phyloP scores from a whole-genome alignment of 2,797 vertebrate genomes.

The Scarus forsteni region DNA sequence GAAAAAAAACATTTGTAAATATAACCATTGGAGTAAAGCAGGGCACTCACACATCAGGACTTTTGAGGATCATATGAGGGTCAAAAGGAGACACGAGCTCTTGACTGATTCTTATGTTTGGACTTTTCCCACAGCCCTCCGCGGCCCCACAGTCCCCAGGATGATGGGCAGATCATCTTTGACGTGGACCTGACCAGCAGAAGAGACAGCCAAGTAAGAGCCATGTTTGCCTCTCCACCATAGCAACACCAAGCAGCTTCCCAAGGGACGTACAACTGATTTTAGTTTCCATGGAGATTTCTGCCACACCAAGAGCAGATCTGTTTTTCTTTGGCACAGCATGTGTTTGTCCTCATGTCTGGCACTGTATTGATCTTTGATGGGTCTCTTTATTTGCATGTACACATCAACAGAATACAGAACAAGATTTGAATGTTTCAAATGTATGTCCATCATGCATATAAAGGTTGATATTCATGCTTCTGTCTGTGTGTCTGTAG shows the following conservation, averaged over 20 bases:
- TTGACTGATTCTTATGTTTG: neutral
- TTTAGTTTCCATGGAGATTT: conserved; percentile 58
- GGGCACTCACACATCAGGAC: neutral
- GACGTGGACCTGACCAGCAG: conserved; percentile 92
- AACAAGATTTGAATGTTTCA: neutral
- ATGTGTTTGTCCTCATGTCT: neutral
- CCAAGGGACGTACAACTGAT: conserved; percentile 32
- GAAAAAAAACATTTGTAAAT: neutral
- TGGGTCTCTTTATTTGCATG: neutral
- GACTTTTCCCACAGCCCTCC: conserved; percentile 79
- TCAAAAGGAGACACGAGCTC: neutral
- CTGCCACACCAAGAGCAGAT: conserved; percentile 8
- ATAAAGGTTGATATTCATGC: neutral
- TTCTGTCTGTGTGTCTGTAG: conserved; percentile 72
- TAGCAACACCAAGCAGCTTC: conserved; percentile 34
- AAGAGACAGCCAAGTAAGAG: conserved; percentile 86
- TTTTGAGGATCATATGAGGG: neutral
- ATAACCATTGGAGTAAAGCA: neutral
- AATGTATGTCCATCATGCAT: neutral
- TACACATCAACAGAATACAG: neutral
- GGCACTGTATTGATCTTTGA: neutral
- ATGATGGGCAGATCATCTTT: conserved; percentile 96
- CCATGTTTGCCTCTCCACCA: conserved; percentile 12
- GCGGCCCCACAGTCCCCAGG: conserved; percentile 91
- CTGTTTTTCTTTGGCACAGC: neutral